Percentiles rank a stretch among this genome's conserved stretches.
Evolutionary conservation across 1,140 invertebrate genomes (phyloP).

Genomic region (Ridgeia piscesae): DNA sequence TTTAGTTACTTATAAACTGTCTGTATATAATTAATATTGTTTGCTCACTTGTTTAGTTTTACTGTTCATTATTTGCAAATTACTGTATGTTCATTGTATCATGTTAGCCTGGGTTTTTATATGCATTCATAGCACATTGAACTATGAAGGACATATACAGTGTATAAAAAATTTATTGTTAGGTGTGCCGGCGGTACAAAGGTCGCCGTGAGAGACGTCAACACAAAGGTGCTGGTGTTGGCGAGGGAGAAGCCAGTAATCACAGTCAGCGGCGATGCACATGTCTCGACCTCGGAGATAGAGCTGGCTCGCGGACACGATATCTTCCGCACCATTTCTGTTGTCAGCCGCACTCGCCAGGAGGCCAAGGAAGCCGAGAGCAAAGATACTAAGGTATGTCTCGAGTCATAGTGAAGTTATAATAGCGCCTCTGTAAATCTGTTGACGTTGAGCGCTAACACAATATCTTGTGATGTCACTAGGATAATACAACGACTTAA

Average conservation of each 20-base stretch:
- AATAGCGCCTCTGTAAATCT: too few relatives aligned
- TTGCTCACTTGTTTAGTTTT: too few relatives aligned
- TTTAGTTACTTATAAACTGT: too few relatives aligned
- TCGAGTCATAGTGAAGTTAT: too few relatives aligned
- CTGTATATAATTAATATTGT: too few relatives aligned
- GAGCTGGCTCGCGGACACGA: constrained; percentile 18
- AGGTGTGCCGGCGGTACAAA: constrained; percentile 73
- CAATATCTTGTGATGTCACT: too few relatives aligned
- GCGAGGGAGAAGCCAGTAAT: constrained; percentile 29
- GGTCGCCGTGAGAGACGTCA: constrained; percentile 19
- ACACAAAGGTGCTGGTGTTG: constrained; percentile 26
- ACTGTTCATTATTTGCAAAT: too few relatives aligned
- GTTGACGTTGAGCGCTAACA: too few relatives aligned
- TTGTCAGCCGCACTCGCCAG: constrained; percentile 18
- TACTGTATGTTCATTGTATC: too few relatives aligned
- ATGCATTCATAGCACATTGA: background rate
- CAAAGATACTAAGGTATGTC: background rate
- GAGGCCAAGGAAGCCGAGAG: constrained; percentile 21
- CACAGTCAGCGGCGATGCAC: constrained; percentile 10
- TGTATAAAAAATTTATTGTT: constrained; percentile 12
- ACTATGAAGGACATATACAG: background rate
- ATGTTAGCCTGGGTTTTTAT: background rate
- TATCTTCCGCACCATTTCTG: constrained; percentile 23
- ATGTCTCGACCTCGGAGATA: constrained; percentile 18
- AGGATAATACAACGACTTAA: too few relatives aligned